phyloP scores from a whole-genome alignment of 2,888 invertebrate species.

The Machimus atricapillus region DNA sequence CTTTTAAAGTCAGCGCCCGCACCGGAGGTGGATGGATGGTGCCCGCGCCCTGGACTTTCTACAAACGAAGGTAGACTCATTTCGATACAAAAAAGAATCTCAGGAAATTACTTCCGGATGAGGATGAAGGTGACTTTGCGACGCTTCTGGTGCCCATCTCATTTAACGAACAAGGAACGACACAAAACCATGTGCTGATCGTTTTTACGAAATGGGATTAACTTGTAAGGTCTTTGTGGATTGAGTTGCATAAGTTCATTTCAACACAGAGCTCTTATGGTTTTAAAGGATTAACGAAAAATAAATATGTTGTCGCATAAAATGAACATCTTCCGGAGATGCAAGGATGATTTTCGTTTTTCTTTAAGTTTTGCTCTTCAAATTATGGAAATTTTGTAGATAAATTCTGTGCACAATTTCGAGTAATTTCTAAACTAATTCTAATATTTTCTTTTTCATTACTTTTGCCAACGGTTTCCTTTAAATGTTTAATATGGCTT shows the following conservation, averaged over 20 bases:
- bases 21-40: not conserved
- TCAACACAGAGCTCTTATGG: not conserved
- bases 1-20: not conserved
- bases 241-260: not conserved
- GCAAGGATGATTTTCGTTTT: not conserved
- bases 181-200: not conserved
- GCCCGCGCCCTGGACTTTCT: not conserved
- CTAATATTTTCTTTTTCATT: not conserved
- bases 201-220: not conserved
- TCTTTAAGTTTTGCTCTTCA: not conserved
- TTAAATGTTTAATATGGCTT: not conserved
- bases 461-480: not conserved
- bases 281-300: not conserved
- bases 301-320: not conserved
- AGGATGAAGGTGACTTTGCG: not conserved
- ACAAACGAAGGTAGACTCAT: not conserved
- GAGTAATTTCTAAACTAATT: not conserved
- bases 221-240: not conserved
- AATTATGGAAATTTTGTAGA: not conserved
- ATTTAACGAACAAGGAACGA: not conserved
- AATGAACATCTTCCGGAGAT: not conserved
- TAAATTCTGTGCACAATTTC: not conserved
- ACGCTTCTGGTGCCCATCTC: not conserved
- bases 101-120: conserved; percentile 34
- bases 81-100: not conserved